Percentiles rank a stretch among this genome's conserved stretches.
phyloP scores from a whole-genome alignment of 2,888 invertebrate genomes.

The Agrochola litura region DNA sequence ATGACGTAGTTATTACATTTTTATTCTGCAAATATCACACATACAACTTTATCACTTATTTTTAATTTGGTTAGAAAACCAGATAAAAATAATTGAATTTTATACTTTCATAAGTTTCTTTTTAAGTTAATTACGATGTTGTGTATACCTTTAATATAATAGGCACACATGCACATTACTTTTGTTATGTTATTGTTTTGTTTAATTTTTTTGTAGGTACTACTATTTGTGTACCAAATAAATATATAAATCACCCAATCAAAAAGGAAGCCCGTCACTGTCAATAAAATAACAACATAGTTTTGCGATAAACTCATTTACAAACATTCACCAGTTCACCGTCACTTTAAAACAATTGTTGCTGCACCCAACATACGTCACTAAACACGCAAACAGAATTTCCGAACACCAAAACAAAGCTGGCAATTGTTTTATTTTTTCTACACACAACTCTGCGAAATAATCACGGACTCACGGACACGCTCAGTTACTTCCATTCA shows the following conservation, averaged over 20 bases:
- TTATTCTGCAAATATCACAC: too few species aligned
- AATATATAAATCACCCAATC: too few species aligned
- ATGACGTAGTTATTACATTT: neutral
- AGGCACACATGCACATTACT: too few species aligned
- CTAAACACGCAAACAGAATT: slow-evolving; percentile 48
- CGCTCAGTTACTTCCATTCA: slow-evolving; percentile 65
- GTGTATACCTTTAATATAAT: too few species aligned
- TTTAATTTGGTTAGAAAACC: too few species aligned
- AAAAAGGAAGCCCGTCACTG: neutral
- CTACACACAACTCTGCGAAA: slow-evolving; percentile 52
- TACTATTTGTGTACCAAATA: too few species aligned
- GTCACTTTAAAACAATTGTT: slow-evolving; percentile 47
- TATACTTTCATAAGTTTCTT: too few species aligned
- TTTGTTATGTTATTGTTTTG: too few species aligned
- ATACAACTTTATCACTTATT: too few species aligned
- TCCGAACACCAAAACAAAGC: slow-evolving; percentile 42
- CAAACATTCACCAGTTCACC: slow-evolving; percentile 10
- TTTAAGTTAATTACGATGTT: too few species aligned
- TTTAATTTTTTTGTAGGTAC: too few species aligned
- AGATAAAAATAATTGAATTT: too few species aligned
- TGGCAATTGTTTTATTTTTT: slow-evolving; percentile 55
- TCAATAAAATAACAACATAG: slow-evolving; percentile 8
- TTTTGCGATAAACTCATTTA: slow-evolving; percentile 4
- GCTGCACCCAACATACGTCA: slow-evolving; percentile 44
- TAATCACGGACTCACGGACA: slow-evolving; percentile 59